These are phyloP conservation scores for Scaptodrosophila latifasciaeformis DNA, from an alignment of 2,888 invertebrate genomes.

Conservation along the genomic window DNA sequence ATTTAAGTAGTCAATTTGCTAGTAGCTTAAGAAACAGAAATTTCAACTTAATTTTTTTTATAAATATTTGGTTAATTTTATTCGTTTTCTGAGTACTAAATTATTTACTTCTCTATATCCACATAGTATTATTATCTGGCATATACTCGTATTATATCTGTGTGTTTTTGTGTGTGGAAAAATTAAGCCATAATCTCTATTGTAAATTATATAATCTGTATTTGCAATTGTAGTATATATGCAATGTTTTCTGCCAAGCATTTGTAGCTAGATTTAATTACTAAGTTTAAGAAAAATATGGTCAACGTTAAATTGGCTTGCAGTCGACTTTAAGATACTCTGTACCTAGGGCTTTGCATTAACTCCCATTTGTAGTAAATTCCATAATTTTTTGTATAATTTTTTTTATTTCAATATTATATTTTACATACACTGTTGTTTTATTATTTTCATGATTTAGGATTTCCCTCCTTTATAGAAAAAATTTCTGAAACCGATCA, in stretches of 20 bases:
- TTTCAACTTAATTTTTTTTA: not conserved
- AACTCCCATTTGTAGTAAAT: no score
- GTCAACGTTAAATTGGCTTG: no score
- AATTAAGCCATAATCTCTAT: not conserved
- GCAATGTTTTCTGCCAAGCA: constrained; percentile 11
- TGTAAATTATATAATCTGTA: not conserved
- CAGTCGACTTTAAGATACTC: no score
- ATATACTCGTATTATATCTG: not conserved
- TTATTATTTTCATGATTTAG: no score
- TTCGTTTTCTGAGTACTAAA: constrained; percentile 1
- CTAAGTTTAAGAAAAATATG: no score
- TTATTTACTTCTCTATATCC: constrained; percentile 3
- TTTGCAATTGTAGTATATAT: not conserved
- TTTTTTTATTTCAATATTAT: no score
- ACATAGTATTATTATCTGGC: no score
- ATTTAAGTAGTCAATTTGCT: constrained; percentile 66
- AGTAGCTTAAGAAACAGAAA: not conserved
- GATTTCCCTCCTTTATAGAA: no score
- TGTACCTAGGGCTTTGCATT: no score
- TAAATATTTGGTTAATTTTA: not conserved
- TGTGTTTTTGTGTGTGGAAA: constrained; percentile 1
- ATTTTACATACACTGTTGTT: no score
- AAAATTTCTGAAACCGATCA: no score
- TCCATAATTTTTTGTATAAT: no score
- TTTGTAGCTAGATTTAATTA: constrained; percentile 8